phyloP scores from a whole-genome alignment of 2,113 vertebrate genomes.

The Otis tarda region DNA sequence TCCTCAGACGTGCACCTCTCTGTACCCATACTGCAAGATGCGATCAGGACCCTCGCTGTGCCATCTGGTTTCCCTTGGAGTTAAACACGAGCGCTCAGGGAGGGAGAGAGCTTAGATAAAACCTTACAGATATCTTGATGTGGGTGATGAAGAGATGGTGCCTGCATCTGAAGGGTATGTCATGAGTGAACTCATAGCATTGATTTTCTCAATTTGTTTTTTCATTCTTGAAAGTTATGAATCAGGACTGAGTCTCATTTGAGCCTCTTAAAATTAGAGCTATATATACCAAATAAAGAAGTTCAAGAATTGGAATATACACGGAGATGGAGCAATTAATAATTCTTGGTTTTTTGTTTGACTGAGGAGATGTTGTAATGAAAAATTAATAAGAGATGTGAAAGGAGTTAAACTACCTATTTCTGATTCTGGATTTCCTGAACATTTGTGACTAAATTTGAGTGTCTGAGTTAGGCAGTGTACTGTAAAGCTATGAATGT shows the following conservation, averaged over 20 bases:
- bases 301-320: neutral
- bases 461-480: neutral
- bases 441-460: neutral
- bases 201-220: neutral
- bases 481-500: neutral
- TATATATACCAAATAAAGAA: neutral
- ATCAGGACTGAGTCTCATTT: neutral
- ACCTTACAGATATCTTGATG: neutral
- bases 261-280: neutral
- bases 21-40: rapidly evolving
- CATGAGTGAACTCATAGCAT: neutral
- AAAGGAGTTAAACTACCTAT: neutral
- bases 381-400: neutral
- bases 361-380: neutral
- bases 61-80: neutral
- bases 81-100: rapidly evolving
- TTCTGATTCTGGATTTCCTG: neutral
- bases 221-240: neutral
- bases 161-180: neutral
- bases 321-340: neutral
- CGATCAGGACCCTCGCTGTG: rapidly evolving
- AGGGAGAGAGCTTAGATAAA: neutral
- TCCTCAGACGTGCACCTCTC: neutral
- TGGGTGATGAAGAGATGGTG: neutral
- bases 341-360: neutral